Percentiles rank a stretch among this genome's conserved stretches.
Evolutionary conservation across 2,888 invertebrate species (phyloP).

Genomic region (Tetranychus piercei): DNA sequence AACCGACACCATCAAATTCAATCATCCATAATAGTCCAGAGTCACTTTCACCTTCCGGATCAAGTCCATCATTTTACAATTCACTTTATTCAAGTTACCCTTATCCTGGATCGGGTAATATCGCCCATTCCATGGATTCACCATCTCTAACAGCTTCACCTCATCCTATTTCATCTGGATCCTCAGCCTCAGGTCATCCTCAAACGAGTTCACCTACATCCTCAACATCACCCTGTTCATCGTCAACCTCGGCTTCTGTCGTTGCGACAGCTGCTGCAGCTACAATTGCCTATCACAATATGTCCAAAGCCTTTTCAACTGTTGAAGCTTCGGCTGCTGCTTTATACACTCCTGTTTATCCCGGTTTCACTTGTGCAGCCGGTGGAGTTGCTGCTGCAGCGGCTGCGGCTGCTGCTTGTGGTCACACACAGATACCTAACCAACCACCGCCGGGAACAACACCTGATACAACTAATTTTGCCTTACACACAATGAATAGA

Average conservation of each 20-base stretch:
- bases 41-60: neutral
- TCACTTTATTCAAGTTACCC: neutral
- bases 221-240: neutral
- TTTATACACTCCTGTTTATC: neutral
- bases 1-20: neutral
- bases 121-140: constrained; percentile 4
- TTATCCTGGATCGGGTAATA: neutral
- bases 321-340: constrained; percentile 5
- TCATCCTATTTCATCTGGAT: neutral
- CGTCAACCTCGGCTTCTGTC: neutral
- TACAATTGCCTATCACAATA: constrained; percentile 1
- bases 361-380: neutral
- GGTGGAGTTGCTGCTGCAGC: constrained; percentile 1
- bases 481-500: constrained; percentile 8
- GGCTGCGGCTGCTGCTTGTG: neutral
- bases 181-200: neutral
- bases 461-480: neutral
- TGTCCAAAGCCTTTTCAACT: constrained; percentile 6
- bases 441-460: neutral
- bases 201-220: neutral
- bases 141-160: neutral
- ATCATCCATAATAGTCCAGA: neutral
- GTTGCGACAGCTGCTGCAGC: neutral
- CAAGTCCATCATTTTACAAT: neutral
- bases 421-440: neutral